Base-by-base conservation (phyloP, 2,888 invertebrate species). In the Tinea semifulvella region DNA sequence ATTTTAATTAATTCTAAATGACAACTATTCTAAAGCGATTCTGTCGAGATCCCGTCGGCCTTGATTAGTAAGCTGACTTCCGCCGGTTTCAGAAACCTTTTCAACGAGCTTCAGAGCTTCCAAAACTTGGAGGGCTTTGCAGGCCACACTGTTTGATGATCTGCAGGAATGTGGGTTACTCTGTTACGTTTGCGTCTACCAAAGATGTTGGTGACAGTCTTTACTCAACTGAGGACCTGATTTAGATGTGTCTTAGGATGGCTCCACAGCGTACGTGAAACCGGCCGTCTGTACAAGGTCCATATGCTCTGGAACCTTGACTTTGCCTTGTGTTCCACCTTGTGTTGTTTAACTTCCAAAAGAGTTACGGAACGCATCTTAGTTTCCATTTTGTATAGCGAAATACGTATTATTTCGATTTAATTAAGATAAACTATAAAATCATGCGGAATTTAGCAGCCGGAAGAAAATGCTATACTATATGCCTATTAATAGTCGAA, bases 331-430 rank as follows among this genome's bases (percentile, higher is more conserved):
- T 91, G 92, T 53, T 98, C 98, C 69, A 98, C 95, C 68, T 96
- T 92, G 81, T 96, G 95, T 80, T 98, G 98, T 79, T 98, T 96
- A 56, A 99, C 98, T 87, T 99, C 99, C 79, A 98, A 98, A 54
- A 99, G 88, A 55, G 96, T 95, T 57, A 96, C 91, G 61, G 96
- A 95, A 68, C 92, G 92, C 92, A 94, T 94, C 90, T n/a, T n/a
- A n/a, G n/a, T n/a, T n/a, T n/a, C n/a, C n/a, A n/a, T n/a, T n/a
- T n/a, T n/a, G n/a, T n/a, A n/a, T n/a, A n/a, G n/a, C n/a, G n/a
- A n/a, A n/a, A n/a, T n/a, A n/a, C n/a, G n/a, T n/a, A n/a, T n/a
- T n/a, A n/a, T 26, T 31, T 2, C 31, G 7, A 2, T 11, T 13
- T 13, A 13, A 4, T 90, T 74, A 47, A 85, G 83, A 42, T 35